Evolutionary conservation across 2,113 vertebrate genomes (phyloP).

Genomic region (Uria lomvia): DNA sequence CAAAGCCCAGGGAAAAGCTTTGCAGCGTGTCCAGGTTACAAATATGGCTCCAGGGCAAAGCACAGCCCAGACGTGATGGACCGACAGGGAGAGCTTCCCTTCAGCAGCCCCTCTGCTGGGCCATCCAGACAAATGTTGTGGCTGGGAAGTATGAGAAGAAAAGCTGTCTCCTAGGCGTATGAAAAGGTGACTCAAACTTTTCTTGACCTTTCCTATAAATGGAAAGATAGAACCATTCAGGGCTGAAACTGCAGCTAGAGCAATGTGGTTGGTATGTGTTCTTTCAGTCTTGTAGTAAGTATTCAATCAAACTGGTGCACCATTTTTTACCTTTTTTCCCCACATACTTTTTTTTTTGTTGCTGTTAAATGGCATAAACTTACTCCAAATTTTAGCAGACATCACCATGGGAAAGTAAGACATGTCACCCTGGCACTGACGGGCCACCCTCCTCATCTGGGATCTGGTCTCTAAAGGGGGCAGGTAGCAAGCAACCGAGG

Average conservation of each 20-base stretch:
- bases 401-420: background rate
- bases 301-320: background rate
- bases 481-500: background rate
- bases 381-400: background rate
- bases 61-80: fast-evolving
- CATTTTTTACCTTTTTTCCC: background rate
- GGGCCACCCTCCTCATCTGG: background rate
- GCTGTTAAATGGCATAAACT: background rate
- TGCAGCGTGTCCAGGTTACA: background rate
- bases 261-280: background rate
- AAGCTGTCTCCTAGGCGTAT: background rate
- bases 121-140: background rate
- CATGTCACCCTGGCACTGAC: background rate
- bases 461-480: background rate
- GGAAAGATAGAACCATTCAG: background rate
- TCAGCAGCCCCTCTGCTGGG: background rate
- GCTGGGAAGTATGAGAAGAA: background rate
- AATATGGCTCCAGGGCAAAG: background rate
- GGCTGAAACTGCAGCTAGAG: background rate
- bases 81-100: background rate
- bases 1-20: background rate
- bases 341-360: background rate
- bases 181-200: background rate
- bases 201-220: constrained; percentile 33
- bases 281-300: background rate